Conservation (phyloP, 2,888 invertebrate species). For the Lochmaea crataegi region DNA sequence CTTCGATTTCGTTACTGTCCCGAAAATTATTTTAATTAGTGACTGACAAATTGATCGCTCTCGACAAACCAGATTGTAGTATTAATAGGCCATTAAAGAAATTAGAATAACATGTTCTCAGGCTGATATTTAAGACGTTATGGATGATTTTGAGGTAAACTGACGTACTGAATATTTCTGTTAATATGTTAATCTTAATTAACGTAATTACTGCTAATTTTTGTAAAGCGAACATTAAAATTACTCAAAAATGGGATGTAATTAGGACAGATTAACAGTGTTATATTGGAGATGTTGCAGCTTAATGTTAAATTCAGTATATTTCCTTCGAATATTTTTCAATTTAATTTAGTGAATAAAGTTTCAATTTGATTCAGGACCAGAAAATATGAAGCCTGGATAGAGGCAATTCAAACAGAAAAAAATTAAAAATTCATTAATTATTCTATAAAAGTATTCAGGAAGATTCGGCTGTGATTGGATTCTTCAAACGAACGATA, state of each 20-base stretch:
- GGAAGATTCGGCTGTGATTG: too few species aligned
- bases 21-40: slow-evolving; percentile 63
- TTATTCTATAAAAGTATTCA: too few species aligned
- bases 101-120: slow-evolving; percentile 58
- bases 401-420: too few species aligned
- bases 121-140: slow-evolving; percentile 27
- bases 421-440: too few species aligned
- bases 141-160: slow-evolving; percentile 26
- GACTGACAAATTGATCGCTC: slow-evolving; percentile 61
- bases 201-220: background rate
- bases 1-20: slow-evolving; percentile 59
- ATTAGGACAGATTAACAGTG: background rate
- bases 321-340: too few species aligned
- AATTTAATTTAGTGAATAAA: too few species aligned
- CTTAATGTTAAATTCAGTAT: too few species aligned
- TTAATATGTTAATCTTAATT: background rate
- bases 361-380: too few species aligned
- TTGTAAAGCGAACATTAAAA: background rate
- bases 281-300: too few species aligned
- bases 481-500: too few species aligned
- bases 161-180: slow-evolving; percentile 12
- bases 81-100: slow-evolving; percentile 61
- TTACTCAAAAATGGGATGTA: background rate
- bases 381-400: too few species aligned
- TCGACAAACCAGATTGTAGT: slow-evolving; percentile 49